These are phyloP conservation scores for Rapana venosa DNA, from an alignment of 2,888 invertebrate genomes.

Conservation along the genomic window DNA sequence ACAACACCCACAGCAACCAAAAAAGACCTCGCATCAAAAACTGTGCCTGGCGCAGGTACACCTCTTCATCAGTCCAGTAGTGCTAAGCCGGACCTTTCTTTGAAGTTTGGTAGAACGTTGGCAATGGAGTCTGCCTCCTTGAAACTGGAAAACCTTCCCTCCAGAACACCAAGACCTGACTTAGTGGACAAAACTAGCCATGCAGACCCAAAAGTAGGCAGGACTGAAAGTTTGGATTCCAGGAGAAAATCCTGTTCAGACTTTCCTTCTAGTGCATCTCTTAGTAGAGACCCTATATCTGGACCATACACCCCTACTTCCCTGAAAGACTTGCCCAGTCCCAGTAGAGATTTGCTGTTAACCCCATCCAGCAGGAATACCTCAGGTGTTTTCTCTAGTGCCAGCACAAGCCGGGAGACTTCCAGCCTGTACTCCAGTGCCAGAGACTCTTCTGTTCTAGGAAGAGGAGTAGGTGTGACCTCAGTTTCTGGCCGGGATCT, in stretches of 20 bases:
- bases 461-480: not conserved
- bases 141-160: not conserved
- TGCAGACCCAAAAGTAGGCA: not conserved
- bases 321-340: not conserved
- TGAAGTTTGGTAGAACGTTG: constrained; percentile 1
- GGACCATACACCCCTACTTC: not conserved
- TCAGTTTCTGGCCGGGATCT: not conserved
- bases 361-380: not conserved
- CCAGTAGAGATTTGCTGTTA: not conserved
- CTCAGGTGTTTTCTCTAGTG: not conserved
- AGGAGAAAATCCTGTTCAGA: constrained; percentile 6
- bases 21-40: not conserved
- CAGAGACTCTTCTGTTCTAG: not conserved
- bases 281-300: not conserved
- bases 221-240: not conserved
- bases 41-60: not conserved
- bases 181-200: constrained; percentile 8
- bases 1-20: not conserved
- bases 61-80: not conserved
- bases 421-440: constrained; percentile 21
- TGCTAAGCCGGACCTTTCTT: not conserved
- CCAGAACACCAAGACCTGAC: not conserved
- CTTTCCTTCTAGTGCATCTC: not conserved
- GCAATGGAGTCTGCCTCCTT: not conserved
- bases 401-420: constrained; percentile 4